These are phyloP conservation scores for Lasaia peninsularis DNA, from an alignment of 1,140 invertebrate genomes.

Conservation along the genomic window DNA sequence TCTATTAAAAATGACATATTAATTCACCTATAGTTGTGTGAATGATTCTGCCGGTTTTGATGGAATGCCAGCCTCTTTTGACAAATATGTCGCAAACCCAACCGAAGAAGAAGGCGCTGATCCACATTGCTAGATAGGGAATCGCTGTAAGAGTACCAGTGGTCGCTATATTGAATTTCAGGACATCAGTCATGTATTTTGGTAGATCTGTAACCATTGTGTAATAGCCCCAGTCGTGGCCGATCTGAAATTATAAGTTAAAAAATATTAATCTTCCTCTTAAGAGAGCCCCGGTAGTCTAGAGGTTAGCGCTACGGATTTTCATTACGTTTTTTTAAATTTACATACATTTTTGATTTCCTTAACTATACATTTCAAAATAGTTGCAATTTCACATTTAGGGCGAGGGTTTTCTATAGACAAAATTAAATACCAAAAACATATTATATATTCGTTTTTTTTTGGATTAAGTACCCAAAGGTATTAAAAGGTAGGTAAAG, in stretches of 20 bases:
- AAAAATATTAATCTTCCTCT: constrained; percentile 5
- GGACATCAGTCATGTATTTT: constrained; percentile 88
- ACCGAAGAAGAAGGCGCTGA: constrained; percentile 78
- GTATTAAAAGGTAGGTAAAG: too few species aligned
- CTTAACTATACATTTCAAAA: too few species aligned
- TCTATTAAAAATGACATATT: too few species aligned
- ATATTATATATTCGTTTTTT: too few species aligned
- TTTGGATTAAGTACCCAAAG: too few species aligned
- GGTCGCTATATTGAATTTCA: constrained; percentile 86
- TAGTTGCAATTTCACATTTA: too few species aligned
- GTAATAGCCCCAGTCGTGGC: constrained; percentile 92
- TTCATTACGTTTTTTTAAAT: too few species aligned
- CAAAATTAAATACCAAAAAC: too few species aligned
- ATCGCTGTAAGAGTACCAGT: constrained; percentile 80
- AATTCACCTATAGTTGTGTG: constrained; percentile 80
- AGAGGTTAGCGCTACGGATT: too few species aligned
- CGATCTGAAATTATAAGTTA: constrained; percentile 79
- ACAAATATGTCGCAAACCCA: constrained; percentile 80
- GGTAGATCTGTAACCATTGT: constrained; percentile 91
- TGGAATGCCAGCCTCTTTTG: constrained; percentile 68
- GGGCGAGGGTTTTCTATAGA: too few species aligned
- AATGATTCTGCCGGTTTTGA: constrained; percentile 79
- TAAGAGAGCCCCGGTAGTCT: too few species aligned
- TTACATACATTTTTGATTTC: too few species aligned
- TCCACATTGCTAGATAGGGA: constrained; percentile 82